Percentiles rank a stretch among this genome's conserved stretches.
phyloP scores from a whole-genome alignment of 2,113 vertebrate species.

The Scalopus aquaticus region DNA sequence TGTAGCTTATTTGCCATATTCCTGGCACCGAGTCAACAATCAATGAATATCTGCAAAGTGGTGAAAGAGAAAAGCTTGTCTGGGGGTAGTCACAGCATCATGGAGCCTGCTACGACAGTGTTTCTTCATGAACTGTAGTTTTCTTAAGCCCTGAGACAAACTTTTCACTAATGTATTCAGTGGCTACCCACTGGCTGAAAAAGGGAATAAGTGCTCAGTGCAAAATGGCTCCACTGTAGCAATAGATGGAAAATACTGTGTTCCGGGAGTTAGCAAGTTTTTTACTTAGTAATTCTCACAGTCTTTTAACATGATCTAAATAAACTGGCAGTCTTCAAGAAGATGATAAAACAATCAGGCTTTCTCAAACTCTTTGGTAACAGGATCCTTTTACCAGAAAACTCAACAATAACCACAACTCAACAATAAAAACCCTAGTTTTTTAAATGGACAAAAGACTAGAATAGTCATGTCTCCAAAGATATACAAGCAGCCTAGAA shows the following conservation, averaged over 20 bases:
- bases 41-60: constrained; percentile 31
- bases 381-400: not conserved
- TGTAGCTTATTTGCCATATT: not conserved
- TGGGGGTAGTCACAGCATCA: not conserved
- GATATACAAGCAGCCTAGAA: not conserved
- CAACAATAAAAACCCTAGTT: not conserved
- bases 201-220: not conserved
- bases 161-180: constrained; percentile 23
- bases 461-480: not conserved
- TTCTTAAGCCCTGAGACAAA: not conserved
- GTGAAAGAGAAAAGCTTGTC: constrained; percentile 28
- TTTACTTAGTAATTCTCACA: constrained; percentile 14
- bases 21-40: constrained; percentile 16
- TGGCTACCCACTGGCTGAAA: not conserved
- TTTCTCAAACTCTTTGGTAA: not conserved
- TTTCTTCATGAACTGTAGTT: not conserved
- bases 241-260: not conserved
- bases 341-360: not conserved
- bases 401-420: not conserved
- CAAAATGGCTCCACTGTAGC: not conserved
- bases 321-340: not conserved
- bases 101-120: not conserved
- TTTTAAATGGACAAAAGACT: not conserved
- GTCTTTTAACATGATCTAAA: not conserved
- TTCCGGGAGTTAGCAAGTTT: not conserved